Percentiles rank a stretch among this genome's conserved stretches.
Conservation (phyloP, 2,113 vertebrate species). For the Rhineura floridana region DNA sequence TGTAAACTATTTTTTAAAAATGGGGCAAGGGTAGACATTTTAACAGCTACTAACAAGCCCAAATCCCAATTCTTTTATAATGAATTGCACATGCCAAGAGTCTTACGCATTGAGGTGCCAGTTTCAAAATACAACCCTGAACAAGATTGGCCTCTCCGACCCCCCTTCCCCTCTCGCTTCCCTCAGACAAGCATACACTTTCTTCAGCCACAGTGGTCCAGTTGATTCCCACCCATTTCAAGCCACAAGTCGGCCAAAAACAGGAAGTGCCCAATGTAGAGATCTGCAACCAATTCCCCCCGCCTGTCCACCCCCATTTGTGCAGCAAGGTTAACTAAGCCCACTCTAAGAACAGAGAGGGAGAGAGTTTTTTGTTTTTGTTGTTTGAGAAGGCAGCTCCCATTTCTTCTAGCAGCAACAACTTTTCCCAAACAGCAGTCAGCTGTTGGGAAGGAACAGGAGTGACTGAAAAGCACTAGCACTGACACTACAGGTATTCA, state of each 20-base stretch:
- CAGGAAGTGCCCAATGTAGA: rapidly evolving
- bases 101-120: background rate
- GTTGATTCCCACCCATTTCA: rapidly evolving
- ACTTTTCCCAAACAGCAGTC: slow-evolving; percentile 63
- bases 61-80: background rate
- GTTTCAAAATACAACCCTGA: background rate
- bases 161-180: background rate
- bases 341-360: slow-evolving; percentile 41
- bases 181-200: background rate
- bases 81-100: background rate
- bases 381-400: slow-evolving; percentile 50
- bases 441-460: slow-evolving; percentile 42
- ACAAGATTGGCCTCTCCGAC: rapidly evolving
- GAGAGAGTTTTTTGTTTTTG: slow-evolving; percentile 17
- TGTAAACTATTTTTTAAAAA: rapidly evolving
- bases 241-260: background rate
- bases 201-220: background rate
- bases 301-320: background rate
- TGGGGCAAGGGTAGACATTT: background rate
- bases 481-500: slow-evolving; percentile 23
- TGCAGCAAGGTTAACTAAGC: background rate
- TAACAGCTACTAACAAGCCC: background rate
- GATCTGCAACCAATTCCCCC: background rate
- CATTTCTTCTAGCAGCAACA: slow-evolving; percentile 69
- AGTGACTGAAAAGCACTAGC: slow-evolving; percentile 56